Conservation (phyloP, 2,888 invertebrate species). For the Synanthedon myopaeformis region DNA sequence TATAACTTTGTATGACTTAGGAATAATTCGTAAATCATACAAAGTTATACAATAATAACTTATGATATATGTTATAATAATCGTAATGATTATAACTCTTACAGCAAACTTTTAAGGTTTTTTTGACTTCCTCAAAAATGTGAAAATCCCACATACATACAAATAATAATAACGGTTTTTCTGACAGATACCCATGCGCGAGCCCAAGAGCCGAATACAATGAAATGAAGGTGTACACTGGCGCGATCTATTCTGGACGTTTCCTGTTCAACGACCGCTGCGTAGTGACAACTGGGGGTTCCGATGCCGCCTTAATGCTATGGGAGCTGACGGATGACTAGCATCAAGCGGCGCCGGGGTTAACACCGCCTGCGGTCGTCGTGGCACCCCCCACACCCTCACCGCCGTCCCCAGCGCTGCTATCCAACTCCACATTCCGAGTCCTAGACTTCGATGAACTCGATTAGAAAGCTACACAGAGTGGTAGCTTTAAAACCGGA, state of each 20-base stretch:
- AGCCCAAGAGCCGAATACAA: slow-evolving; percentile 89
- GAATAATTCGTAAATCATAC: no score
- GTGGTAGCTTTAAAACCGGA: no score
- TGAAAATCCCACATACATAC: background rate
- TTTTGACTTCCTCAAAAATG: no score
- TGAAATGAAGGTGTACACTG: slow-evolving; percentile 89
- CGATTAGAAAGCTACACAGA: slow-evolving; percentile 28
- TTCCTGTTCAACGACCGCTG: slow-evolving; percentile 90
- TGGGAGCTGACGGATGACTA: slow-evolving; percentile 90
- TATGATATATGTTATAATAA: no score
- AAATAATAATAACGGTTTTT: background rate
- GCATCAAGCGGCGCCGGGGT: slow-evolving; percentile 47
- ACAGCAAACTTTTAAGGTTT: background rate
- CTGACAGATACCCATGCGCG: slow-evolving; percentile 82
- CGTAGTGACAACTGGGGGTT: slow-evolving; percentile 86
- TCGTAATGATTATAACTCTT: background rate
- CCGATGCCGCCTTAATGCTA: slow-evolving; percentile 89
- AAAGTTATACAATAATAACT: no score
- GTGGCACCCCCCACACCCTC: slow-evolving; percentile 54
- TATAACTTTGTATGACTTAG: no score
- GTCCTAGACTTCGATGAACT: slow-evolving; percentile 54
- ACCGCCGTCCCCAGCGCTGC: slow-evolving; percentile 39
- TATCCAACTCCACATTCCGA: slow-evolving; percentile 36
- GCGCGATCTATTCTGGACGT: slow-evolving; percentile 80
- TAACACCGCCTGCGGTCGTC: slow-evolving; percentile 41